A percentile compares a stretch with the other conserved stretches of the same genome.
Conservation (phyloP, 2,888 invertebrate species). For the Camponotus fellah region DNA sequence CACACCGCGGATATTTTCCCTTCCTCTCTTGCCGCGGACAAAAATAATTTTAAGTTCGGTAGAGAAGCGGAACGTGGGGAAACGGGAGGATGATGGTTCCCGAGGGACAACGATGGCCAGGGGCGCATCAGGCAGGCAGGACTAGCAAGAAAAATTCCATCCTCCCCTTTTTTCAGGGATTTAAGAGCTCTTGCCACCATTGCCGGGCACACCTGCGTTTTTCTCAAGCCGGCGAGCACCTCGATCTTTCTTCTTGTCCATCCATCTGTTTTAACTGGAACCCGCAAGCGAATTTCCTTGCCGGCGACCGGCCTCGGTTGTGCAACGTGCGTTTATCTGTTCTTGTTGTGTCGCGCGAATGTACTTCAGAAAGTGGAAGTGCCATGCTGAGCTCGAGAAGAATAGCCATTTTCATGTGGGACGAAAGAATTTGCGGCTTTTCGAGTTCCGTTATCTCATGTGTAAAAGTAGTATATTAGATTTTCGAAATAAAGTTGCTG, state of each 20-base stretch:
- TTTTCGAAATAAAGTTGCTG: not conserved
- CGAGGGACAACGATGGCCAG: slow-evolving; percentile 48
- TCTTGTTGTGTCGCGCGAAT: slow-evolving; percentile 26
- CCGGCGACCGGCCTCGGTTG: slow-evolving; percentile 22
- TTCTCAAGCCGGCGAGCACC: slow-evolving; percentile 57
- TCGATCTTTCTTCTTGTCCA: slow-evolving; percentile 60
- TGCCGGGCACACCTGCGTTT: slow-evolving; percentile 55
- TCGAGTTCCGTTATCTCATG: not conserved
- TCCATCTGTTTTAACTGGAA: slow-evolving; percentile 53
- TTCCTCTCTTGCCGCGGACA: slow-evolving; percentile 21
- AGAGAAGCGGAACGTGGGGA: slow-evolving; percentile 37
- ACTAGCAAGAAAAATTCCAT: slow-evolving; percentile 50
- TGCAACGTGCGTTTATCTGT: slow-evolving; percentile 12
- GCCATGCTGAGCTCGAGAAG: not conserved
- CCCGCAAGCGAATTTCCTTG: slow-evolving; percentile 46
- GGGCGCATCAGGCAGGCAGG: slow-evolving; percentile 27
- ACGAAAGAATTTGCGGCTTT: not conserved
- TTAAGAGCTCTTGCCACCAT: slow-evolving; percentile 62
- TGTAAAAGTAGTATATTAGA: not conserved
- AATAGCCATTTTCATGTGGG: not conserved
- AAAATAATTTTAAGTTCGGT: slow-evolving; percentile 61
- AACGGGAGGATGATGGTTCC: slow-evolving; percentile 35
- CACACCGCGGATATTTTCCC: not conserved
- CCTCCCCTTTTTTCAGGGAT: slow-evolving; percentile 52
- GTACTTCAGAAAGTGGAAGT: slow-evolving; percentile 8